A percentile compares a stretch with the other conserved stretches of the same genome.
These are phyloP conservation scores for Clarias laeviceps DNA, from an alignment of 2,797 vertebrate genomes.

Conservation along the genomic window DNA sequence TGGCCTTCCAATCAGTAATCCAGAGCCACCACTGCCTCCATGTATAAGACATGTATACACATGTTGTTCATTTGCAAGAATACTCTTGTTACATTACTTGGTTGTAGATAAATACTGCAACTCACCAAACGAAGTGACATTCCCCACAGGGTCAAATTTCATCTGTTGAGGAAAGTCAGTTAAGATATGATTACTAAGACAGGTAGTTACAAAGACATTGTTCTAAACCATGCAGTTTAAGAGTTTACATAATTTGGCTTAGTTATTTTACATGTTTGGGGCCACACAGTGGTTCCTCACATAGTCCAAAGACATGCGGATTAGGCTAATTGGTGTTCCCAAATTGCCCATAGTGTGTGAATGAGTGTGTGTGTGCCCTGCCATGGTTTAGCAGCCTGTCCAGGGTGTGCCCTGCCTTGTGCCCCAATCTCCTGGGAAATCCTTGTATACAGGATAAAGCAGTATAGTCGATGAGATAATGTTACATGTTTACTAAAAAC, in stretches of 20 bases:
- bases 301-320: too few relatives aligned
- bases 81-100: neutral
- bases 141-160: conserved; percentile 90
- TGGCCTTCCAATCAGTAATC: too few relatives aligned
- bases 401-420: too few relatives aligned
- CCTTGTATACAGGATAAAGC: too few relatives aligned
- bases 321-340: too few relatives aligned
- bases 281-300: too few relatives aligned
- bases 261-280: neutral
- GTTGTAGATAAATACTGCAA: conserved; percentile 39
- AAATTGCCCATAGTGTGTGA: too few relatives aligned
- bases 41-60: neutral
- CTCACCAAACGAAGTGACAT: conserved; percentile 89
- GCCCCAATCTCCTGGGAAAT: too few relatives aligned
- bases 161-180: conserved; percentile 74
- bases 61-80: neutral
- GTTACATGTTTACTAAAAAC: conserved; percentile 17
- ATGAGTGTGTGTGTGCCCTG: too few relatives aligned
- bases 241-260: neutral
- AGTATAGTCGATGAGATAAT: too few relatives aligned
- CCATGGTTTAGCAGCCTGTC: too few relatives aligned
- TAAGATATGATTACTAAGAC: neutral
- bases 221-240: neutral
- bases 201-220: neutral
- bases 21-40: too few relatives aligned